Evolutionary conservation across 2,888 invertebrate species (phyloP), one percentile per base, ranked within the genome.

Genomic region (Choristoneura rosaceana): DNA sequence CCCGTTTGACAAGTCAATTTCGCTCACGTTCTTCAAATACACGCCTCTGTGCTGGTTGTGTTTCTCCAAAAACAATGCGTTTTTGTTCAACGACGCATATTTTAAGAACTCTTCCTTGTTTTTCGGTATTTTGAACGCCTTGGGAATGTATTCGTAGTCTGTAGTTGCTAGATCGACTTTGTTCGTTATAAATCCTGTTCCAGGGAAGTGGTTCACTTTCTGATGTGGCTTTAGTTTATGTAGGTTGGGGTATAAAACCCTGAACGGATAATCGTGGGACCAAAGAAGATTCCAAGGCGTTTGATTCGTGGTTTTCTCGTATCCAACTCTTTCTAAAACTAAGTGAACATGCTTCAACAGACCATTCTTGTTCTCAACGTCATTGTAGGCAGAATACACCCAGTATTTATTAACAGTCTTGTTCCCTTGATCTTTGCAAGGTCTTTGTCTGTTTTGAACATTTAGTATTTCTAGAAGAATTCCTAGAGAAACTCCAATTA

Each of bases 191-290:
- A 95, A 98, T 0, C 99, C 99, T 59, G 97, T 97, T 0, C 99
- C 99, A 0, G 99, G 99, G 80, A 98, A 97, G 85, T 99, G 99
- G 85, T 99, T 99, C 0, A 99, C 96, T 87, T 95, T 96, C 86
- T 99, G 98, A 84, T 97, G 94, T 0, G 95, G 90, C 78, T 96
- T 95, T 10, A 98, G 88, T 74, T 94, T 94, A 73, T 93, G 95
- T n/a, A 94, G 71, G 69, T 92, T 89, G 0, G 91, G 83, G 68
- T 94, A 94, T 10, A 97, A 84, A 0, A 85, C 87, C 69, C 95
- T 87, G 82, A 98, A 99, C 0, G 99, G 99, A 86, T 98, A 99
- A 81, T 98, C 98, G 87, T 99, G 98, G 0, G 98, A 96, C 99
- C 99, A 99, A 10, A 99, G 90, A 0, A 99, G 93, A 84, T 97